Base-by-base conservation (phyloP, 2,888 invertebrate genomes). In the Ptychoptera albimana region DNA sequence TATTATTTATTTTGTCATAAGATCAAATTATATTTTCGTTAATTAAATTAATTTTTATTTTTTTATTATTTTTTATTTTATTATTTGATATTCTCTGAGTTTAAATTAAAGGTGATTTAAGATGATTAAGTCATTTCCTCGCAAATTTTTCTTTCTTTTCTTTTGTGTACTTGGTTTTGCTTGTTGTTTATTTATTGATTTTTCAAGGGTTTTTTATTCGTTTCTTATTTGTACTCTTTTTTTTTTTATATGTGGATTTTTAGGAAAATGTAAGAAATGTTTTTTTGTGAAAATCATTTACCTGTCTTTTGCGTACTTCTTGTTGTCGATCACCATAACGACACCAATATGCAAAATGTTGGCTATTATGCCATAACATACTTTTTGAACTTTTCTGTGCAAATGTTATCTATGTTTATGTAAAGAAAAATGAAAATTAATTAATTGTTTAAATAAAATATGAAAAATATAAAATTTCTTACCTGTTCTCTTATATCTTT, bases 321-420 rank as follows among this genome's bases (percentile, higher is more conserved):
- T 75, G 73, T 55, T 75, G 75, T 42, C 75, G 73, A 60, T 74
- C 74, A 46, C 78, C 79, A 54, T 81, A 79, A 51, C 80, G 73
- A 63, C 79, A 79, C 77, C 78, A 80, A 61, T 77, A 69, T 68
- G 77, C 66, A 73, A 75, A 59, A 72, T 75, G 69, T 74, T 79
- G 66, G 71, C 77, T 58, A 49, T 64, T 64, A 51, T 64, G 60
- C 64, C 64, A 64, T 40, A 64, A 50, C 54, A 60, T 60, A 45
- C 61, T 62, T 48, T 58, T 63, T 45, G 64, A 60, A 23, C 23
- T 23, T 52, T 64, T 64, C 42, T 62, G 60, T 8, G 63, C 64
- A 54, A 64, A 57, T 43, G 62, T 59, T 49, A 64, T 55, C 64
- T 64, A 46, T 13, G 46, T n/a, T n/a, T n/a, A n/a, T n/a, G n/a